Evolutionary conservation across 2,888 invertebrate species (phyloP).

Genomic region (Lymantria monacha): DNA sequence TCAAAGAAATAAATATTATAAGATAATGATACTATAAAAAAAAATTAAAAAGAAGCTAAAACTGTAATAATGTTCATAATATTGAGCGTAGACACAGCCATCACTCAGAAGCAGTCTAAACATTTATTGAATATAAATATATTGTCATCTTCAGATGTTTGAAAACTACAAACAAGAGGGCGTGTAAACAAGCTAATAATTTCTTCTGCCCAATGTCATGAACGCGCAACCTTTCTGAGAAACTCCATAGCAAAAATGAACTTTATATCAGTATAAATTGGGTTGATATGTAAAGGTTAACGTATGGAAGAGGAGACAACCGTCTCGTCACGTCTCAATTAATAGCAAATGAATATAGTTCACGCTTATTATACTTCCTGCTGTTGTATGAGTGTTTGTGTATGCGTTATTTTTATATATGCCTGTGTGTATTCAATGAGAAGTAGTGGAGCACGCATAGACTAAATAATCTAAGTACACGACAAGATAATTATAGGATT

Average conservation of each 20-base stretch:
- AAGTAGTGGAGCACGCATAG: no score
- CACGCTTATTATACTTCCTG: constrained; percentile 32
- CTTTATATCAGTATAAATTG: constrained; percentile 36
- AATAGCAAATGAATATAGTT: constrained; percentile 55
- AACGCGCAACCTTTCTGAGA: constrained; percentile 34
- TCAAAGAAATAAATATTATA: no score
- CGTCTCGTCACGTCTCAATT: constrained; percentile 61
- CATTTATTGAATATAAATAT: constrained; percentile 43
- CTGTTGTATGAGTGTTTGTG: constrained; percentile 40
- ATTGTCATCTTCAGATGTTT: constrained; percentile 45
- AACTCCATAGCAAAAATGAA: neutral
- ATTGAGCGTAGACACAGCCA: neutral
- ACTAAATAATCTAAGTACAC: no score
- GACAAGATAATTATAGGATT: no score
- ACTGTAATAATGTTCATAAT: no score
- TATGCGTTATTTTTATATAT: constrained; percentile 7
- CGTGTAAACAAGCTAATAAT: constrained; percentile 60
- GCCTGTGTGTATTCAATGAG: no score
- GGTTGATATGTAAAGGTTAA: constrained; percentile 21
- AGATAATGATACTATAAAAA: no score
- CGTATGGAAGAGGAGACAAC: constrained; percentile 27
- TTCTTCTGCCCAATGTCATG: constrained; percentile 44
- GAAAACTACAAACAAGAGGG: constrained; percentile 52
- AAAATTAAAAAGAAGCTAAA: no score
- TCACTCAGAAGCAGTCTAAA: constrained; percentile 40